Evolutionary conservation across 2,797 vertebrate species (phyloP).

Genomic region (Masticophis lateralis): DNA sequence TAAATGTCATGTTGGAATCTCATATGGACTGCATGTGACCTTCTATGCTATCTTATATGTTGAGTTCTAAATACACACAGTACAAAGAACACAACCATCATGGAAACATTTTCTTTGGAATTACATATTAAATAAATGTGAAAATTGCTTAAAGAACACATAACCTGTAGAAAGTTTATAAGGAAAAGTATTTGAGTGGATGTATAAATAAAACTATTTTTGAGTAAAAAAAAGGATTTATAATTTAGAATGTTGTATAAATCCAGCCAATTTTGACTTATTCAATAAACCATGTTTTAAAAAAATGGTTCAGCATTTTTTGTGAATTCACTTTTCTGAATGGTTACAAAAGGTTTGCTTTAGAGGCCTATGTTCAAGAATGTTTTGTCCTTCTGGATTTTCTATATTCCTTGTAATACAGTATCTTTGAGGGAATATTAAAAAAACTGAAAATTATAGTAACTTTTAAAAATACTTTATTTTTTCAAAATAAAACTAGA

Average conservation of each 20-base stretch:
- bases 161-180: slow-evolving; percentile 78
- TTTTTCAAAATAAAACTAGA: background rate
- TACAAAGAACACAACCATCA: slow-evolving; percentile 32
- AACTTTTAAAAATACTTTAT: background rate
- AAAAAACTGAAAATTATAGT: background rate
- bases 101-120: slow-evolving; percentile 71
- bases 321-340: background rate
- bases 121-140: slow-evolving; percentile 71
- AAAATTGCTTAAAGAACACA: slow-evolving; percentile 71
- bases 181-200: slow-evolving; percentile 71
- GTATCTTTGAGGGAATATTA: background rate
- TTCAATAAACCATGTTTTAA: background rate
- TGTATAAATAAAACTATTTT: slow-evolving; percentile 70
- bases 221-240: slow-evolving; percentile 61
- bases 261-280: background rate
- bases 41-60: slow-evolving; percentile 66
- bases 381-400: background rate
- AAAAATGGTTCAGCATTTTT: background rate
- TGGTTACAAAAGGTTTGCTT: background rate
- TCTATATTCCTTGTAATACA: background rate
- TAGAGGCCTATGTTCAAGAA: background rate
- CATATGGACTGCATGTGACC: slow-evolving; percentile 85
- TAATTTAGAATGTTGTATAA: background rate
- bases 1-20: slow-evolving; percentile 82
- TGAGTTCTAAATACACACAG: slow-evolving; percentile 66